These are phyloP conservation scores for Alligator sinensis DNA, from an alignment of 2,113 vertebrate species.

Conservation along the genomic window DNA sequence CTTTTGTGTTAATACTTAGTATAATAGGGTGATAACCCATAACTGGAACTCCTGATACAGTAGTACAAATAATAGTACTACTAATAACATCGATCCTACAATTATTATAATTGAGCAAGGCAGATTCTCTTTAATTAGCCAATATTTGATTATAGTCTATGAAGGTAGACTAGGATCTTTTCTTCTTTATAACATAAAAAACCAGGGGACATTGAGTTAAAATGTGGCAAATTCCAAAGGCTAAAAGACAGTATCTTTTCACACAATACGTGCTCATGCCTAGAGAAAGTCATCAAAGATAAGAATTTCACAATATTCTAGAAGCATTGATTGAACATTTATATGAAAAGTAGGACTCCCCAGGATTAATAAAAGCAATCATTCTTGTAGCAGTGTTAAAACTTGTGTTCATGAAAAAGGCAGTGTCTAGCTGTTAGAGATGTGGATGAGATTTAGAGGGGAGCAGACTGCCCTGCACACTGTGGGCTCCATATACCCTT, in stretches of 20 bases:
- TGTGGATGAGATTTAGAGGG: background rate
- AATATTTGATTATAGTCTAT: background rate
- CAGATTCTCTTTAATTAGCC: background rate
- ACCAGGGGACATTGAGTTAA: background rate
- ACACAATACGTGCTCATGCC: background rate
- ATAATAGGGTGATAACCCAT: too few relatives aligned
- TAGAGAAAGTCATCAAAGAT: constrained; percentile 10
- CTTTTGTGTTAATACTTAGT: background rate
- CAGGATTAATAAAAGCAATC: constrained; percentile 14
- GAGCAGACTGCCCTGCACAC: background rate
- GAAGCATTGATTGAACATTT: background rate
- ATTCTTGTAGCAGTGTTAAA: background rate
- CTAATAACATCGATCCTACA: background rate
- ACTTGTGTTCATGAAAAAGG: constrained; percentile 10
- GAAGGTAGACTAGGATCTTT: background rate
- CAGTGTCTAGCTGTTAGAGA: constrained; percentile 1
- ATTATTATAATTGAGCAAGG: background rate
- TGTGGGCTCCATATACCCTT: background rate
- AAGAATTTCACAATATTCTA: constrained; percentile 11
- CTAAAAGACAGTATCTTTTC: background rate
- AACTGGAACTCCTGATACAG: background rate
- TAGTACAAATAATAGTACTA: background rate
- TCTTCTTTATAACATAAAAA: background rate
- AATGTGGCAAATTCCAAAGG: background rate
- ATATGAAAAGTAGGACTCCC: constrained; percentile 26